Conservation (phyloP, 2,113 vertebrate genomes). For the Arothron firmamentum region DNA sequence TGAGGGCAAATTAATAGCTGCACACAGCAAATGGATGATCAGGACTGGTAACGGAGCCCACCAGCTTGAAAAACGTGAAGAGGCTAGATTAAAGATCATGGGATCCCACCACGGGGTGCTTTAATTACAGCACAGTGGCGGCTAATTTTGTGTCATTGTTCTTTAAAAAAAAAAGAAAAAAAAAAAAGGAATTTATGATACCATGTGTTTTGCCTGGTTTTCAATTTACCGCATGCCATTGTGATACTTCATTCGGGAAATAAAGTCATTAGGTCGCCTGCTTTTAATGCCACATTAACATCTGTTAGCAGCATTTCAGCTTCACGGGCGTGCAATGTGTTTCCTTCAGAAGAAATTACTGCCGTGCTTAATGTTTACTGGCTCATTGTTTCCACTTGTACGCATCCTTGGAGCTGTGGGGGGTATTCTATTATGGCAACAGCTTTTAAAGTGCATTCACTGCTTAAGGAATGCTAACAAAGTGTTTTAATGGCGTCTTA, state of each 20-base stretch:
- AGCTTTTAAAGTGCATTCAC: conserved; percentile 6
- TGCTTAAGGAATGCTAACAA: neutral
- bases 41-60: neutral
- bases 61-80: conserved; percentile 7
- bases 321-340: conserved; percentile 16
- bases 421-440: neutral
- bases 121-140: conserved; percentile 18
- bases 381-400: conserved; percentile 44
- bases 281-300: conserved; percentile 41
- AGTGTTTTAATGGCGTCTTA: neutral
- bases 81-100: conserved; percentile 37
- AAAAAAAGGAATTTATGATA: neutral
- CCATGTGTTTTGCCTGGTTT: neutral
- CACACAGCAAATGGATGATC: conserved; percentile 56
- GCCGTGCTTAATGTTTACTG: conserved; percentile 27
- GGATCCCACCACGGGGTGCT: conserved; percentile 28
- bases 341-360: conserved; percentile 35
- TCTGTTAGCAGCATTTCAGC: conserved; percentile 39
- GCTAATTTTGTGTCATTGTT: conserved; percentile 4
- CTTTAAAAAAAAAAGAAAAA: neutral
- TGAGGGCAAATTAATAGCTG: conserved; percentile 71
- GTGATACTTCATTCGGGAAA: neutral
- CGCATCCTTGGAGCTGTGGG: conserved; percentile 13
- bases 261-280: conserved; percentile 3
- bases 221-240: conserved; percentile 31